Evolutionary conservation across 2,797 vertebrate species (phyloP), one percentile per base, ranked within the genome.

Genomic region (Phataginus tricuspis): DNA sequence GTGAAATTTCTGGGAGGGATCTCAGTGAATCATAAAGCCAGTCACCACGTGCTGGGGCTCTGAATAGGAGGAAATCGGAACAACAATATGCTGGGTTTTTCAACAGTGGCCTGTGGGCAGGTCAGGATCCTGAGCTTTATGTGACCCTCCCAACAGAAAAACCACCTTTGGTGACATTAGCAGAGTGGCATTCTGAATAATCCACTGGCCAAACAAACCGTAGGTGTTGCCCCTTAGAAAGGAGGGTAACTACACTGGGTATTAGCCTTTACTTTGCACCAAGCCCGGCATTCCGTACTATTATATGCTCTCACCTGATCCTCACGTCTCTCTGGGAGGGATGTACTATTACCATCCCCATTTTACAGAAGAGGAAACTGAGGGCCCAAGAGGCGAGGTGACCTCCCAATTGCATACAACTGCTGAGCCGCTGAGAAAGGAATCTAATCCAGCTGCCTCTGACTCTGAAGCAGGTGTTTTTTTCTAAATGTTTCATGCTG

Each of bases 11-110:
- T 51, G 87, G 90, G 93, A 85, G 87, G 95, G 59, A 88, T 75
- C 91, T 90, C 57, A 25, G 74, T 96, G 92, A 96, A 96, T 96
- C 96, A 96, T 61, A 74, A 61, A 68, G 61, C 68, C 61, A 82
- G 87, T 64, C 55, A 94, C 83, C 63, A 78, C 37, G 51, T 59
- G 79, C 66, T 90, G 8, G 25, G 51, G 42, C 91, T 97, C 95
- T 95, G 94, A 97, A 96, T 96, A 77, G 96, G 31, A 96, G 95
- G 92, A 96, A 97, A 95, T 77, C 15, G 3, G 63, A 90, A 97
- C 29, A 96, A 95, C 79, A 97, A 95, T 88, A 88, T 34, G 64
- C 55, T 61, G n/a, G 78, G 45, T 61, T 92, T 83, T 95, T 97
- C 93, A 90, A 21, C 34, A 2, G 12, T 16, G 37, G 87, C 42